These are phyloP conservation scores for Thalassoma bifasciatum DNA, from an alignment of 2,113 vertebrate species.

Conservation along the genomic window DNA sequence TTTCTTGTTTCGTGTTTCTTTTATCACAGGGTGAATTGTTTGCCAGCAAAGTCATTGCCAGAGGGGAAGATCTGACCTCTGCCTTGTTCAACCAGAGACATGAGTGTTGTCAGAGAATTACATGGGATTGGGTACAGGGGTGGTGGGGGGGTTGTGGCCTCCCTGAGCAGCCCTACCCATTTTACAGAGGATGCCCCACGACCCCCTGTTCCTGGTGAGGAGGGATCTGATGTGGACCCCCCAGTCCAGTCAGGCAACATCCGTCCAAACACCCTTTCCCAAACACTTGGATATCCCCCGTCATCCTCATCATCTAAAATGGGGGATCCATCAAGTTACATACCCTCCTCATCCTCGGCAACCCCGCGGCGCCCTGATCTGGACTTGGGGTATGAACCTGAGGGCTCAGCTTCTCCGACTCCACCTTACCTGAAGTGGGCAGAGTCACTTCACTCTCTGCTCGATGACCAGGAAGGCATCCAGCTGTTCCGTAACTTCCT, in stretches of 20 bases:
- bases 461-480: conserved; percentile 97
- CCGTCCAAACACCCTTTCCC: conserved; percentile 71
- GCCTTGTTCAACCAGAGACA: conserved; percentile 69
- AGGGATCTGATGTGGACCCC: conserved; percentile 82
- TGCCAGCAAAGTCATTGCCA: conserved; percentile 70
- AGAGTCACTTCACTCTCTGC: conserved; percentile 92
- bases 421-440: conserved; percentile 96
- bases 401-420: conserved; percentile 94
- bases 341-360: conserved; percentile 77
- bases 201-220: conserved; percentile 96
- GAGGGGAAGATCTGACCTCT: conserved; percentile 83
- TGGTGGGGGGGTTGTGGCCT: conserved; percentile 74
- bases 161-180: conserved; percentile 77
- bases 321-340: conserved; percentile 84
- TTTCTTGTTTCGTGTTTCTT: conserved; percentile 37
- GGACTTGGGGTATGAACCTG: conserved; percentile 95
- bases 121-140: conserved; percentile 90
- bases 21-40: conserved; percentile 79
- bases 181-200: conserved; percentile 96
- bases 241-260: conserved; percentile 81
- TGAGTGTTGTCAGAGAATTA: conserved; percentile 90
- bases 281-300: conserved; percentile 76
- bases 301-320: conserved; percentile 85
- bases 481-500: conserved; percentile 94
- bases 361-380: conserved; percentile 90